Evolutionary conservation across 2,797 vertebrate species (phyloP), one percentile per base, ranked within the genome.

Genomic region (Lepus oiostolus): DNA sequence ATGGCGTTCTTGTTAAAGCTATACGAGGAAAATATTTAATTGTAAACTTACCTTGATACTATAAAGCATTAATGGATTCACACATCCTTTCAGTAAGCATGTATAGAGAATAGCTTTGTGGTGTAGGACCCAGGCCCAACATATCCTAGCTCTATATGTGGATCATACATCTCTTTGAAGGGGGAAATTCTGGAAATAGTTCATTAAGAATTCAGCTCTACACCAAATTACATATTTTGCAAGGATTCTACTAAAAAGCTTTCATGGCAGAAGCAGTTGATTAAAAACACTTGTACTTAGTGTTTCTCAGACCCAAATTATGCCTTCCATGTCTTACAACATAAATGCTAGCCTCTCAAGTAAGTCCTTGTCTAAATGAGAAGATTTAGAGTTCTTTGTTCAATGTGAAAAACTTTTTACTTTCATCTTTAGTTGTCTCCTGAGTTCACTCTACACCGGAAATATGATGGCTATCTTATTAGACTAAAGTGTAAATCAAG

Each of bases 401-500:
- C 38, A 96, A 94, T 71, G 24, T 88, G 30, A 77, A 92, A 74
- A 81, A 16, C 5, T 5, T 84, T 89, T 87, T 82, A 30, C 42
- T 35, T 6, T 77, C 77, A 88, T 72, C 60, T 72, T 35, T 58
- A 70, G 63, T 22, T 82, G 80, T 76, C 70, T 92, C 13, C 70
- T 47, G 30, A 65, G 58, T 90, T 95, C 62, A 76, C 26, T 54
- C 52, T 12, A 52, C 14, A 10, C 28, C 88, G 42, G 10, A 91
- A 85, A 21, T 65, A 85, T 19, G 24, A 32, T 85, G 65, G 11
- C 30, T 89, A 28, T 80, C 72, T 79, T 38, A 76, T 72, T 85
- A 83, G 42, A 82, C 50, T 65, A 68, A n/a, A 38, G 26, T 80
- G 83, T 94, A 96, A 90, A 92, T 95, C 91, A 90, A 86, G 54